phyloP scores from a whole-genome alignment of 1,140 invertebrate species.

The Drosophila bipectinata region DNA sequence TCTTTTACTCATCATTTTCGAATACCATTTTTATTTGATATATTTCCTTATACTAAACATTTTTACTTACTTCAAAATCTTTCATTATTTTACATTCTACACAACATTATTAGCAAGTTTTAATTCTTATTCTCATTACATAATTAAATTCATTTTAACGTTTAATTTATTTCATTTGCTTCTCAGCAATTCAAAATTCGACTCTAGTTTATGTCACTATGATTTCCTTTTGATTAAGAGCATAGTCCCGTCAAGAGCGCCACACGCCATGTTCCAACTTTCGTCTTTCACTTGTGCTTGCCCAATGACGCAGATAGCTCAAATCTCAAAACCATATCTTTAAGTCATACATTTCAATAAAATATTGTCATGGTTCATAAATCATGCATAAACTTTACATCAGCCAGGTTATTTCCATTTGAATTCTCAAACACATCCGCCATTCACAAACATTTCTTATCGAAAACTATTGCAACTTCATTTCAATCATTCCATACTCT shows the following conservation, averaged over 20 bases:
- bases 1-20: conserved; percentile 1
- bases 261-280: conserved; percentile 12
- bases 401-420: too few species aligned
- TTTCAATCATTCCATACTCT: too few species aligned
- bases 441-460: too few species aligned
- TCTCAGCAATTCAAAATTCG: too few species aligned
- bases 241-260: conserved; percentile 8
- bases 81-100: conserved; percentile 7
- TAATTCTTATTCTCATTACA: conserved; percentile 5
- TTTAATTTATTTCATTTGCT: conserved; percentile 1
- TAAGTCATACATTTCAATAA: not conserved
- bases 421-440: too few species aligned
- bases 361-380: too few species aligned
- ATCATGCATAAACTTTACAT: not conserved
- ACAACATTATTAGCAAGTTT: conserved; percentile 4
- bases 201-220: too few species aligned
- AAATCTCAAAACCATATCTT: not conserved
- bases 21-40: too few species aligned
- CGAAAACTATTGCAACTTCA: too few species aligned
- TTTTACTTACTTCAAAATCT: too few species aligned
- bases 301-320: conserved; percentile 12
- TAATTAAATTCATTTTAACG: conserved; percentile 6
- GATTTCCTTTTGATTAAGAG: too few species aligned
- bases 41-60: too few species aligned
- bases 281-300: conserved; percentile 9